Base-by-base conservation (phyloP, 1,140 invertebrate species). In the Aricia agestis region DNA sequence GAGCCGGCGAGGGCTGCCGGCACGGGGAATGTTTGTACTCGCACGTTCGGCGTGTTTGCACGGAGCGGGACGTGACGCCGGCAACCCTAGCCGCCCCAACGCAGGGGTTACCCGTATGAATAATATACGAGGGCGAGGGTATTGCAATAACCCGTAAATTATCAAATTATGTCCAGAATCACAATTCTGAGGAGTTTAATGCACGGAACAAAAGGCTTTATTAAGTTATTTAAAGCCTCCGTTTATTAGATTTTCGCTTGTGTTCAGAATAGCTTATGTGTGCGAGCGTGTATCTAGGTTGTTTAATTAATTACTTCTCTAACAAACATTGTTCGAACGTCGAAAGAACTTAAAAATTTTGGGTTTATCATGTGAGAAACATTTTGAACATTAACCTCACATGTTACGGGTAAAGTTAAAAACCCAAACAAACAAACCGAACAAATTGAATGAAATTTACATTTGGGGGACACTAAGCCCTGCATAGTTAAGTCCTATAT, bases 51-150 rank as follows among this genome's bases (percentile, higher is more conserved):
- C 36, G 45, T 52, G 45, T 52, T 52, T 52, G 45, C 4, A 15
- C 13, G 45, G 13, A 52, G 45, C 45, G 45, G 13, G 9, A 52
- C 45, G 10, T 52, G 45, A 11, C 10, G 11, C 1, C 45, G 45
- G 6, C 45, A 52, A 52, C 45, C 45, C 45, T 52, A 52, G 45
- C 45, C 79, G 71, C 83, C 83, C 83, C 83, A 87, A 86, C 84
- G 83, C 83, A 82, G 79, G 78, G 79, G 84, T 81, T 87, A 88
- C 78, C 78, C 79, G 77, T 85, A 89, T 89, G 87, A 89, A 91
- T 88, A 89, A 85, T 88, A 80, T 78, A 75, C 76, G 78, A 77
- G 79, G 82, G 79, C 73, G 79, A 80, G 82, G 78, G 80, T 81
- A 78, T 86, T 80, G 82, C 81, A 85, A 86, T 88, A 88, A 81